Percentiles rank a stretch among this genome's conserved stretches.
phyloP scores from a whole-genome alignment of 1,140 invertebrate genomes.

The Diabrotica undecimpunctata region DNA sequence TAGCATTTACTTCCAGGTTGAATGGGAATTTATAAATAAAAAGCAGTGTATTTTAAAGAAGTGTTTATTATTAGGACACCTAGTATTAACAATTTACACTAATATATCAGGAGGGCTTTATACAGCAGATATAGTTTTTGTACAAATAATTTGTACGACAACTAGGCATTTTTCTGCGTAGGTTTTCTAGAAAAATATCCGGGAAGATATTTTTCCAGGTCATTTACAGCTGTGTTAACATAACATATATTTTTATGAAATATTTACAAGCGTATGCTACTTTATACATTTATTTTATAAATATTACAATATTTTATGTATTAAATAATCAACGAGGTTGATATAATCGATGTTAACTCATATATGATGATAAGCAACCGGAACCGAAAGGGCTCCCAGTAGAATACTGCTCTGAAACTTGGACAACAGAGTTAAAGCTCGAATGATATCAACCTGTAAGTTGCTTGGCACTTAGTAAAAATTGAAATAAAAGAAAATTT shows the following conservation, averaged over 20 bases:
- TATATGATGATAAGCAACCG: neutral
- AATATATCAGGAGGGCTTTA: conserved; percentile 39
- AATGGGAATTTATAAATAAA: no score
- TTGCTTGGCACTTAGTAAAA: conserved; percentile 21
- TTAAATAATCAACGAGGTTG: neutral
- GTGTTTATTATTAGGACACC: conserved; percentile 41
- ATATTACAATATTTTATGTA: conserved; percentile 13
- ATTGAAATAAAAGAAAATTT: conserved; percentile 8
- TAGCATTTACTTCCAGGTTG: no score
- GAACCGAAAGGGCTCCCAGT: neutral
- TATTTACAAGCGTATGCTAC: conserved; percentile 21
- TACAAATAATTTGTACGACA: conserved; percentile 31
- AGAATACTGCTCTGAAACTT: neutral
- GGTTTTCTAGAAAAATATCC: neutral
- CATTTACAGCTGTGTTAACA: conserved; percentile 4
- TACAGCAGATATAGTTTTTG: conserved; percentile 33
- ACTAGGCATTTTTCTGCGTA: conserved; percentile 13
- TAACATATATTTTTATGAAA: conserved; percentile 15
- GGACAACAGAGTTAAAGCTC: neutral
- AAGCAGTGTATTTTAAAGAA: conserved; percentile 25
- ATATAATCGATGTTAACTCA: neutral
- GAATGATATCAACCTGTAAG: conserved; percentile 4
- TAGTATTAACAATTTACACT: conserved; percentile 43
- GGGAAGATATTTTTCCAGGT: neutral
- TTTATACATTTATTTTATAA: conserved; percentile 23